phyloP scores from a whole-genome alignment of 2,888 invertebrate genomes.

The Drosophila pegasa region DNA sequence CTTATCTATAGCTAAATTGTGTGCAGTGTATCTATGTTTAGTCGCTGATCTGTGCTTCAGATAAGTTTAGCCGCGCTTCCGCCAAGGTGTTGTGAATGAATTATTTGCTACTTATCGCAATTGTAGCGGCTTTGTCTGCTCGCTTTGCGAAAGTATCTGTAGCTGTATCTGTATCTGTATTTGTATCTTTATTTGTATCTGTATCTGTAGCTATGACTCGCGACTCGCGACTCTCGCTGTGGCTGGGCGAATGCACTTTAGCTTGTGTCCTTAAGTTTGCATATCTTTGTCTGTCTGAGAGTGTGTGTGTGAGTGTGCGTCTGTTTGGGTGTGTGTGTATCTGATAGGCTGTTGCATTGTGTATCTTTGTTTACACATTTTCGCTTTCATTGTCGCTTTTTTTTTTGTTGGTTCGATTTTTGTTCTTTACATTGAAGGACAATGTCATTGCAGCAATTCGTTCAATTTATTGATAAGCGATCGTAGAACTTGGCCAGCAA shows the following conservation, averaged over 20 bases:
- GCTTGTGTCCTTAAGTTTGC: slow-evolving; percentile 79
- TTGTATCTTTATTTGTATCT: too few species aligned
- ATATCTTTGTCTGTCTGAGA: slow-evolving; percentile 28
- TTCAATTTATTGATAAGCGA: slow-evolving; percentile 63
- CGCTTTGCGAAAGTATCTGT: slow-evolving; percentile 5
- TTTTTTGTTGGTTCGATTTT: not conserved
- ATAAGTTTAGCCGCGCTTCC: slow-evolving; percentile 45
- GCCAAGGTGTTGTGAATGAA: slow-evolving; percentile 43
- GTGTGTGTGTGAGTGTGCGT: slow-evolving; percentile 7
- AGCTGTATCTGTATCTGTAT: slow-evolving; percentile 10
- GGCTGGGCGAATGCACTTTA: slow-evolving; percentile 50
- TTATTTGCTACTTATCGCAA: slow-evolving; percentile 14
- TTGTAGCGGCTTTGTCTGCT: slow-evolving; percentile 3
- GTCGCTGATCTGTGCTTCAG: slow-evolving; percentile 29
- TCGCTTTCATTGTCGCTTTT: slow-evolving; percentile 38
- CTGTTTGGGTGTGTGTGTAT: slow-evolving; percentile 24
- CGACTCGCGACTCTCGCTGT: too few species aligned
- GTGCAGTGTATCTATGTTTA: slow-evolving; percentile 50
- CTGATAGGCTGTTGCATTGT: slow-evolving; percentile 53
- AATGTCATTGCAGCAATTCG: slow-evolving; percentile 61
- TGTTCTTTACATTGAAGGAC: slow-evolving; percentile 68
- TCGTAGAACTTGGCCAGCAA: slow-evolving; percentile 54
- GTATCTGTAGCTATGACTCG: slow-evolving; percentile 6
- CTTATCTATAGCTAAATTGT: slow-evolving; percentile 17
- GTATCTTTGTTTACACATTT: slow-evolving; percentile 65